Evolutionary conservation across 2,888 invertebrate species (phyloP), one percentile per base, ranked within the genome.

Genomic region (Agrotis segetum): DNA sequence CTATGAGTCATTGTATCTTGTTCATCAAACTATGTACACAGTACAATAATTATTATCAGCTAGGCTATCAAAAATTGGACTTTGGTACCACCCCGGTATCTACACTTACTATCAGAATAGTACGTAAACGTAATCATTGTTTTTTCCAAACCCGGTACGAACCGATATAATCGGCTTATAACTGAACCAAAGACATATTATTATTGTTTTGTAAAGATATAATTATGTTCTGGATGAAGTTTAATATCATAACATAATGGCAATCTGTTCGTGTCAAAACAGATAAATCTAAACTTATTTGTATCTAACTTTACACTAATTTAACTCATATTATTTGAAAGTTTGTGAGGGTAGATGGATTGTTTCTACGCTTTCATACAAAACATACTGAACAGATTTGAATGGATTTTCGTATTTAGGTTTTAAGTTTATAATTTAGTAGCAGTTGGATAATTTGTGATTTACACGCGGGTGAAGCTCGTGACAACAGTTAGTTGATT

Each of bases 81-180:
- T 79, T 55, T 73, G 21, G 34, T 9, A 34, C 29, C 53, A 7
- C 21, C 17, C 21, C 17, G 49, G 3, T 79, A 74, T 74, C 73
- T 49, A 1, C 13, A 17, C 6, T 0, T 0, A 19, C 19, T 79
- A 61, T 79, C 79, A 50, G 34, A 4, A 62, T 24, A 21, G 13
- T 61, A n/a, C 13, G 50, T 50, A 19, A 34, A 50, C 19, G 19
- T 79, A 56, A 74, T 79, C 73, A 0, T 16, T 74, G 55, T 79
- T 79, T 50, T 49, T 34, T 73, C 21, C 21, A 2, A 34, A 21
- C 2, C 17, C 46, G 44, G 55, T 59, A 72, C 9, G 6, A 73
- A 55, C 34, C 53, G 49, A 44, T 24, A 1, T 55, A 73, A 79
- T 73, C 79, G 16, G 55, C 62, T 61, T 73, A 74, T 47, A 50